Base-by-base conservation (phyloP, 92 coral and sea anemone species). In the Zoanthus sansibaricus region DNA sequence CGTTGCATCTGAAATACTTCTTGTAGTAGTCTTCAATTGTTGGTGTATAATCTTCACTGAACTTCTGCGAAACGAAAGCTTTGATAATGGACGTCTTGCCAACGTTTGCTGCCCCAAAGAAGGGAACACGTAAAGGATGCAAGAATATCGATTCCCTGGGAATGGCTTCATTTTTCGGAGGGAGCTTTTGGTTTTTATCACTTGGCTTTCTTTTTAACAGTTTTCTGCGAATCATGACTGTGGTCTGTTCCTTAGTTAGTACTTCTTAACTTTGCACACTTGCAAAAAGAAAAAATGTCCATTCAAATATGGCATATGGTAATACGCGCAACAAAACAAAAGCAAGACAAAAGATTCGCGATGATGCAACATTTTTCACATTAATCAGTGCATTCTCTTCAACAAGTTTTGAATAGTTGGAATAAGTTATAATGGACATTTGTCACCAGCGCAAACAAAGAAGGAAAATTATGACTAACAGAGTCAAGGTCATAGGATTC, bases 21-120 rank as follows among this genome's bases (percentile, higher is more conserved):
- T 20, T 54, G 82, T 76, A 52, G 31, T 76, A 76, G 20, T 76
- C 82, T 76, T 76, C 82, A 54, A 54, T 76, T 8, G 82, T 76
- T 30, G 82, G 82, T 15, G 17, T 76, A 15, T 76, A 76, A 7
- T 76, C 82, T 4, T 76, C 82, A 6, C 82, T 76, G 67, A 51
- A 10, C 1, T 55, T 44, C 31, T 76, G 66, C 25, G 44, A 10
- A 3, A 76, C 45, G 12, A 76, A 76, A 8, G 68, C 21, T 54
- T 54, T 76, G 21, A 76, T 76, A 11, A 76, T 76, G 21, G 82
- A 76, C 12, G 82, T 76, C 61, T 76, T 76, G 1, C 82, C 82
- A 5, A 76, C 82, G 47, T 76, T 76, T 0, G 82, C 82, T 21
- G 82, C 82, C 7, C 82, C 82, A 56, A 76, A 76, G 47, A 76